phyloP scores from a whole-genome alignment of 2,113 vertebrate genomes.

The Oncorhynchus tshawytscha region DNA sequence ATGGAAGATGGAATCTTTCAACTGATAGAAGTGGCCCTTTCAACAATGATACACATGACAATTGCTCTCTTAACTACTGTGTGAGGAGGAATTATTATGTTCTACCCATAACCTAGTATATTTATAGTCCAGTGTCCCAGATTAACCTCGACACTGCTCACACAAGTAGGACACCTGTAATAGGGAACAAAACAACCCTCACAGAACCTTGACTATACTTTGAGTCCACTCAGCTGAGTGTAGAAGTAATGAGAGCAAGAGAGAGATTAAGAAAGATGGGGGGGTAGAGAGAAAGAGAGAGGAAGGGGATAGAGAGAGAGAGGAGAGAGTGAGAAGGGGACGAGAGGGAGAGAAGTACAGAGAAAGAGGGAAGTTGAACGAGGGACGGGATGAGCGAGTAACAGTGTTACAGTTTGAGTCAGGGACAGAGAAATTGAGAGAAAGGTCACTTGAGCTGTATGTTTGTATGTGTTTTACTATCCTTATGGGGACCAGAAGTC shows the following conservation, averaged over 20 bases:
- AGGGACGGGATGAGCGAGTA: not conserved
- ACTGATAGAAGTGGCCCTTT: not conserved
- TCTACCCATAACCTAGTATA: constrained; percentile 24
- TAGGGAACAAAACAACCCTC: constrained; percentile 38
- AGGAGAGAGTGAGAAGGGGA: too few species aligned
- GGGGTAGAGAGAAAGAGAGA: not conserved
- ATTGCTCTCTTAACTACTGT: not conserved
- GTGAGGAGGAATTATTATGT: not conserved
- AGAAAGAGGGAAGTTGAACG: not conserved
- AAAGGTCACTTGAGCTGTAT: not conserved
- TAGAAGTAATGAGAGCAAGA: not conserved
- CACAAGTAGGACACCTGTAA: constrained; percentile 47
- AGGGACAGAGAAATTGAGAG: not conserved
- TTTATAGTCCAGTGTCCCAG: constrained; percentile 36
- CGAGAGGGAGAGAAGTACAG: not conserved
- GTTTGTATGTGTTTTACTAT: too few species aligned
- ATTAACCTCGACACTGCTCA: constrained; percentile 6
- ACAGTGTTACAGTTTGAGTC: not conserved
- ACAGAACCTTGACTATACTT: constrained; percentile 53
- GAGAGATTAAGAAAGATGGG: not conserved
- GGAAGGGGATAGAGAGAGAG: not conserved
- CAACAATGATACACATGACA: not conserved
- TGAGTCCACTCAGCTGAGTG: not conserved
- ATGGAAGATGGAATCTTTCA: too few species aligned
- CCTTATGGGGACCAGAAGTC: too few species aligned